Conservation (phyloP, 2,888 invertebrate genomes). For the Habrosyne pyritoides region DNA sequence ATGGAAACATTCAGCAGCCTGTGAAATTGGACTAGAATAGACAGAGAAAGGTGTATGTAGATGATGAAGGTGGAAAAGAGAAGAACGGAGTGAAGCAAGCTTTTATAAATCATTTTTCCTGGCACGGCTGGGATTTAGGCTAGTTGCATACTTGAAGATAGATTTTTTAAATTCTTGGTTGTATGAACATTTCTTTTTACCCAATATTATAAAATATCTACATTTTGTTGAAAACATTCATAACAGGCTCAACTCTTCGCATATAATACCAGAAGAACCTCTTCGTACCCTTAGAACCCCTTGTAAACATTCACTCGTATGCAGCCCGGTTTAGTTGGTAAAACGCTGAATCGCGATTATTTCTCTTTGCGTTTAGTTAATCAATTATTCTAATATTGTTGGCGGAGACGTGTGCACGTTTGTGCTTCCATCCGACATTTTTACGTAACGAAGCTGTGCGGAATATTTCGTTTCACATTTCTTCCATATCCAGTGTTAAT, state of each 20-base stretch:
- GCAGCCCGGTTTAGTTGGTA: slow-evolving; percentile 53
- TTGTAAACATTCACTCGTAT: slow-evolving; percentile 21
- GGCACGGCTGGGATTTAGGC: slow-evolving; percentile 67
- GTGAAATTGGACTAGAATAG: slow-evolving; percentile 79
- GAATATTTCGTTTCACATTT: slow-evolving; percentile 3
- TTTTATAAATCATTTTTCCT: slow-evolving; percentile 82
- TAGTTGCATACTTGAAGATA: slow-evolving; percentile 36
- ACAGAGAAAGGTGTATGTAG: slow-evolving; percentile 47
- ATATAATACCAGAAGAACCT: slow-evolving; percentile 12
- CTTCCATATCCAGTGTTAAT: background rate
- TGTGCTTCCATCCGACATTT: slow-evolving; percentile 44
- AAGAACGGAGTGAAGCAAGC: slow-evolving; percentile 48
- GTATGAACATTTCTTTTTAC: too few species aligned
- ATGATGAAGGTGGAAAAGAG: slow-evolving; percentile 40
- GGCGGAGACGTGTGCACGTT: slow-evolving; percentile 67
- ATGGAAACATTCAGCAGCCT: slow-evolving; percentile 73
- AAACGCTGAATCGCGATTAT: slow-evolving; percentile 80
- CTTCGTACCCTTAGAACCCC: slow-evolving; percentile 9
- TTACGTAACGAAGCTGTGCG: slow-evolving; percentile 40
- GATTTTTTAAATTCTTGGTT: background rate
- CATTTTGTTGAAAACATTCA: too few species aligned
- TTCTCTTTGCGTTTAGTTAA: slow-evolving; percentile 81
- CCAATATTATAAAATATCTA: too few species aligned
- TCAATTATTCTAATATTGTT: slow-evolving; percentile 83
- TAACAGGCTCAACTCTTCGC: too few species aligned